Base-by-base conservation (phyloP, 2,797 vertebrate genomes). In the Cichlasoma orientale region DNA sequence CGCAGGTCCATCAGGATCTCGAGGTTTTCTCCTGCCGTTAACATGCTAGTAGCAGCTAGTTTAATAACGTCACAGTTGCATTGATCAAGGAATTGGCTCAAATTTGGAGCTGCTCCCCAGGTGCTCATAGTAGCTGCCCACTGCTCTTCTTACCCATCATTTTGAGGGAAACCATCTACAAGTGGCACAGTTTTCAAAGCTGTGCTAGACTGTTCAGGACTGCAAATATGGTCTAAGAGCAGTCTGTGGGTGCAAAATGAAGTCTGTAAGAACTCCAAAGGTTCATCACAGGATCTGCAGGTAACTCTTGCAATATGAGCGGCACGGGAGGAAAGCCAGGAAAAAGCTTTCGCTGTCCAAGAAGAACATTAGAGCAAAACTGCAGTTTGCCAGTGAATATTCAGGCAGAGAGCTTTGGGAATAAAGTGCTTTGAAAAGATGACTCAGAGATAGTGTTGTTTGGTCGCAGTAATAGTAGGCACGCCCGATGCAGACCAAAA, bases 331-430 rank as follows among this genome's bases (percentile, higher is more conserved):
- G 16, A 29, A 3, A 12, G 63, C 44, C 63, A 68, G 63, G 63
- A 68, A 68, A 50, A 68, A 68, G 63, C 44, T 50, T 68, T 68
- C 13, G 44, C 18, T 47, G 18, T 68, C 63, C 63, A 68, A 68
- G 29, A 68, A 50, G 63, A 50, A 50, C 63, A 68, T 68, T 68
- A 68, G 63, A 68, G 44, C 63, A 68, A 66, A 68, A 68, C 41
- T 68, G 10, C 25, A 68, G 63, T 50, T 68, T 50, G 44, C 63
- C 63, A 68, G 25, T 68, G 25, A 50, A 68, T 50, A 68, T 68
- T 68, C 44, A 68, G 2, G 41, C 41, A 50, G 50, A 29, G 61
- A n/a, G 25, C 63, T 68, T 50, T 0, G 63, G 44, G 63, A 50
- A 50, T 68, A 50, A 50, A 68, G 18, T 50, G 63, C 41, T 68